phyloP scores from a whole-genome alignment of 2,113 vertebrate genomes.

The Lophochroa leadbeateri region DNA sequence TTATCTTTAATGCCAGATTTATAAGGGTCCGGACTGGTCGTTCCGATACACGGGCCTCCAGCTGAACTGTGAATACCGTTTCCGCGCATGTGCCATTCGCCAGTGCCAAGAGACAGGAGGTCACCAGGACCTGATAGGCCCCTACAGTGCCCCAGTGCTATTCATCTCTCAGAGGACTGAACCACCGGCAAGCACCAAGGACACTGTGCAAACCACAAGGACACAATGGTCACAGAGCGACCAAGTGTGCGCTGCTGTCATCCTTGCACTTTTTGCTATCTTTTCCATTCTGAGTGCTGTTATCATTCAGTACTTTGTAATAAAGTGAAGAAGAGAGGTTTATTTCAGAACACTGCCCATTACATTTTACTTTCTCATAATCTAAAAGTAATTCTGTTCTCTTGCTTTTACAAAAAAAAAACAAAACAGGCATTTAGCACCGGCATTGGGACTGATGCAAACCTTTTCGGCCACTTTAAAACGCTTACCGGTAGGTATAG shows the following conservation, averaged over 20 bases:
- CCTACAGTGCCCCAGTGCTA: conserved; percentile 89
- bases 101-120: conserved; percentile 87
- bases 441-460: conserved; percentile 70
- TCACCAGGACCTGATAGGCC: conserved; percentile 86
- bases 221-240: conserved; percentile 86
- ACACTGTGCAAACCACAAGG: conserved; percentile 76
- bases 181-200: conserved; percentile 66
- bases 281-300: conserved; percentile 97
- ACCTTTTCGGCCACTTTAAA: conserved; percentile 70
- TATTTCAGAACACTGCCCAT: conserved; percentile 69
- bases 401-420: conserved; percentile 75
- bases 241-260: conserved; percentile 93
- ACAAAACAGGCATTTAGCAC: conserved; percentile 71
- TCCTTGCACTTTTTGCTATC: conserved; percentile 91
- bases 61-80: conserved; percentile 91
- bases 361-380: conserved; percentile 78
- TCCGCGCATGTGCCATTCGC: conserved; percentile 89
- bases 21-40: conserved; percentile 85
- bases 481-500: conserved; percentile 70
- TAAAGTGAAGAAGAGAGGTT: conserved; percentile 84
- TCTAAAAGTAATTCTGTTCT: conserved; percentile 78
- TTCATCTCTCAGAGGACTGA: conserved; percentile 87
- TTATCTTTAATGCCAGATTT: conserved; percentile 74
- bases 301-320: conserved; percentile 97
- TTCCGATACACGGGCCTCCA: conserved; percentile 88